These are phyloP conservation scores for Stigmatopora nigra DNA, from an alignment of 2,113 vertebrate genomes.

Conservation along the genomic window DNA sequence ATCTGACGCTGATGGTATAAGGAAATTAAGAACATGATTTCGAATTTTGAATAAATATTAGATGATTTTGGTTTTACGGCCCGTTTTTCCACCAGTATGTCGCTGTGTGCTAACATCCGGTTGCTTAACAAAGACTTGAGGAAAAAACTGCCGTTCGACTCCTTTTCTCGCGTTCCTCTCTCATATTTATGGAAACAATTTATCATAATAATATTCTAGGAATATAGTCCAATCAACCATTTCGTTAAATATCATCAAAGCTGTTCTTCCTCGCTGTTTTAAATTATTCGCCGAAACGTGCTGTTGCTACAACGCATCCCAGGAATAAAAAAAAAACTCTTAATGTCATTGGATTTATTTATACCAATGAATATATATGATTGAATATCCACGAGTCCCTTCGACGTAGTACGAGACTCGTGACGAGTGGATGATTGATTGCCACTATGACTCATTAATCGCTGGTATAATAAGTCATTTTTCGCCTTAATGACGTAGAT, in stretches of 20 bases:
- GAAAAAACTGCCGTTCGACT: conserved; percentile 34
- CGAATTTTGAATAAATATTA: background rate
- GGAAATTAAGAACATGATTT: background rate
- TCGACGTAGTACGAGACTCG: background rate
- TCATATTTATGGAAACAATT: accelerated
- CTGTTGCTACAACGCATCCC: background rate
- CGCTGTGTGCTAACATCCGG: conserved; percentile 49
- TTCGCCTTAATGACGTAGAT: background rate
- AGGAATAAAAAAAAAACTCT: background rate
- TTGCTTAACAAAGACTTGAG: conserved; percentile 58
- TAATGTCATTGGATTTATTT: background rate
- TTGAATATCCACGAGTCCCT: background rate
- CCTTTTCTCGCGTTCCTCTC: background rate
- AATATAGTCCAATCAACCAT: no score
- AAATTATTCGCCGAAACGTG: background rate
- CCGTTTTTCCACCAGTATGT: conserved; percentile 32
- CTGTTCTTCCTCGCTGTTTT: background rate
- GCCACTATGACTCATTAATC: background rate
- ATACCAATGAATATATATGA: background rate
- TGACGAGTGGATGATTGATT: background rate
- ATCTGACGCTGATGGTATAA: accelerated
- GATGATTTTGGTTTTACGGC: conserved; percentile 18
- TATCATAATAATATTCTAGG: accelerated
- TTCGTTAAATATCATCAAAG: background rate
- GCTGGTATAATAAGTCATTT: background rate